Evolutionary conservation across 2,113 vertebrate species (phyloP).

Genomic region (Mugil cephalus): DNA sequence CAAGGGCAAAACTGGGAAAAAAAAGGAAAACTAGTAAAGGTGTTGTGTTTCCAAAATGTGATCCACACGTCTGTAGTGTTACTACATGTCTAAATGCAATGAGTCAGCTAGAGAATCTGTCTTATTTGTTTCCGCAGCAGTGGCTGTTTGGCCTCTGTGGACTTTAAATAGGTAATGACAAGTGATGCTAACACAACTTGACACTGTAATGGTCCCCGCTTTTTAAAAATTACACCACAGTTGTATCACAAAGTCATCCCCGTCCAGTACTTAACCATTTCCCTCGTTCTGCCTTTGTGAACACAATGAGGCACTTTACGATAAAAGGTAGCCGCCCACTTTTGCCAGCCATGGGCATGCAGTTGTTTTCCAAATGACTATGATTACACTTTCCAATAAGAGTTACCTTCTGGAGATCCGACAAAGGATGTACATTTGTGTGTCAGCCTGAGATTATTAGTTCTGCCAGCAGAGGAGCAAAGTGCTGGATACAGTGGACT

Average conservation of each 20-base stretch:
- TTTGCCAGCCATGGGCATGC: background rate
- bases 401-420: constrained; percentile 23
- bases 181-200: constrained; percentile 1
- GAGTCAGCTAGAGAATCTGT: background rate
- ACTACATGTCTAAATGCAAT: background rate
- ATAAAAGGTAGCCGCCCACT: constrained; percentile 10
- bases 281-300: background rate
- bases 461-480: constrained; percentile 54
- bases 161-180: background rate
- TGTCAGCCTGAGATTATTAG: constrained; percentile 67
- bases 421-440: constrained; percentile 38
- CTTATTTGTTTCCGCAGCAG: background rate
- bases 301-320: background rate
- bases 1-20: no score
- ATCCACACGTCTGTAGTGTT: background rate
- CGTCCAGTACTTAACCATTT: background rate
- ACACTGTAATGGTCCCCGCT: background rate
- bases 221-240: background rate
- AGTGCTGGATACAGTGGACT: constrained; percentile 65
- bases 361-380: constrained; percentile 55
- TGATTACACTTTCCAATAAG: constrained; percentile 45
- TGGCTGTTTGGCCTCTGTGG: background rate
- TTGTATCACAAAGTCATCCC: background rate
- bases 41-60: background rate
- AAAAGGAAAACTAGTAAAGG: background rate